These are phyloP conservation scores for Ochlodes sylvanus DNA, from an alignment of 2,888 invertebrate species.

Conservation along the genomic window DNA sequence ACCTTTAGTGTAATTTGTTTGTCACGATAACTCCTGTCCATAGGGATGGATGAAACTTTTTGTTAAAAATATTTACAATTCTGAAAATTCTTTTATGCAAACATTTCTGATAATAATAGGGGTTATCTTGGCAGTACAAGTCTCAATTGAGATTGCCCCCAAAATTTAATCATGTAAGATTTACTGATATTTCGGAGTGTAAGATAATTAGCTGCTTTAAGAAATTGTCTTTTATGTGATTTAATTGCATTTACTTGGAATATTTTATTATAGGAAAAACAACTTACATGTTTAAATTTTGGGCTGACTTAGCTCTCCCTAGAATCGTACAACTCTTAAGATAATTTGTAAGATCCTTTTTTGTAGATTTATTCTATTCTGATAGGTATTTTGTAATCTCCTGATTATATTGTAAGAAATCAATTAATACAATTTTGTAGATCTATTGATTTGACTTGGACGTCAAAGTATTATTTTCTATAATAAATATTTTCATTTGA, in stretches of 20 bases:
- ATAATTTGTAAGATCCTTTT: conserved; percentile 79
- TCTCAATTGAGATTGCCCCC: conserved; percentile 71
- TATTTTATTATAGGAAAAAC: conserved; percentile 51
- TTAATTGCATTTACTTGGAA: conserved; percentile 67
- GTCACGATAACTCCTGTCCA: conserved; percentile 69
- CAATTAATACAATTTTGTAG: conserved; percentile 69
- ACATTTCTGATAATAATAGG: conserved; percentile 51
- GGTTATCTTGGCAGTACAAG: conserved; percentile 77
- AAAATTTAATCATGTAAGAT: conserved; percentile 74
- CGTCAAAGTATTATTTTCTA: conserved; percentile 80
- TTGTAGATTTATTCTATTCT: conserved; percentile 77
- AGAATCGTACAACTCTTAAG: conserved; percentile 81
- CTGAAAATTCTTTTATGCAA: conserved; percentile 51
- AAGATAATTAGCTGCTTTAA: conserved; percentile 55
- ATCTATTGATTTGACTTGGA: conserved; percentile 70
- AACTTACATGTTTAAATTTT: conserved; percentile 74
- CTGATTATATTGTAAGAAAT: conserved; percentile 69
- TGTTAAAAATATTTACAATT: conserved; percentile 52
- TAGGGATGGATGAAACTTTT: conserved; percentile 57
- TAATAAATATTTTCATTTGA: conserved; percentile 75
- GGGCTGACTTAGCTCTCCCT: conserved; percentile 75
- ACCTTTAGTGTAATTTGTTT: conserved; percentile 79
- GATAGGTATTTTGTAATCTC: conserved; percentile 82
- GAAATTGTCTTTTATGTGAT: conserved; percentile 55
- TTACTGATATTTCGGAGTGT: conserved; percentile 51